Conservation (phyloP, 2,888 invertebrate species). For the Hymenopus coronatus region DNA sequence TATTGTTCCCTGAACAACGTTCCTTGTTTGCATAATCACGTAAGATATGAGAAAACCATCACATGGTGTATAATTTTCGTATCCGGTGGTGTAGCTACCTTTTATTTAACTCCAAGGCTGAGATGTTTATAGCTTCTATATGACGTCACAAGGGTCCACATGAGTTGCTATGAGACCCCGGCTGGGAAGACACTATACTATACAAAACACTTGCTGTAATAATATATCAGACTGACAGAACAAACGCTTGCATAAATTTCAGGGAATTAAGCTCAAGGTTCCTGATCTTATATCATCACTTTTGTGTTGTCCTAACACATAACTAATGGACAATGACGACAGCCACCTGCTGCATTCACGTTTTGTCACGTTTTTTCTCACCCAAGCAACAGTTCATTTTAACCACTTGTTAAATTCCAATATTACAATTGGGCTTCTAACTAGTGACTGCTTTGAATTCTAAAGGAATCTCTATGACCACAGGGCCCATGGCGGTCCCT, state of each 20-base stretch:
- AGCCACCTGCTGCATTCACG: background rate
- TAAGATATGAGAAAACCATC: background rate
- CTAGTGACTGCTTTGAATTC: too few species aligned
- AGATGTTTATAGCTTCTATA: background rate
- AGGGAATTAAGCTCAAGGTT: background rate
- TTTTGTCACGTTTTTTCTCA: background rate
- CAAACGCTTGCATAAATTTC: background rate
- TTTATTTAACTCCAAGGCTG: background rate
- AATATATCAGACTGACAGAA: background rate
- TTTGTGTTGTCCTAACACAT: background rate
- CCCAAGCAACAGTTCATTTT: too few species aligned
- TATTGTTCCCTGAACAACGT: background rate
- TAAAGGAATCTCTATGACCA: too few species aligned
- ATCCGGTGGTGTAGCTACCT: background rate
- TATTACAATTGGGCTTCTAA: too few species aligned
- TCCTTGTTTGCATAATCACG: background rate
- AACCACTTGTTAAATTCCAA: too few species aligned
- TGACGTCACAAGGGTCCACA: background rate
- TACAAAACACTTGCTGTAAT: background rate
- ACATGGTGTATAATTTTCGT: background rate
- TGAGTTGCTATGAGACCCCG: background rate
- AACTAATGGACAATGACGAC: background rate
- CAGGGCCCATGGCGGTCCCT: too few species aligned
- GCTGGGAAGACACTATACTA: background rate
- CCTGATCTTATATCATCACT: background rate